Evolutionary conservation across 2,888 invertebrate species (phyloP).

Genomic region (Drosophila engyochracea): DNA sequence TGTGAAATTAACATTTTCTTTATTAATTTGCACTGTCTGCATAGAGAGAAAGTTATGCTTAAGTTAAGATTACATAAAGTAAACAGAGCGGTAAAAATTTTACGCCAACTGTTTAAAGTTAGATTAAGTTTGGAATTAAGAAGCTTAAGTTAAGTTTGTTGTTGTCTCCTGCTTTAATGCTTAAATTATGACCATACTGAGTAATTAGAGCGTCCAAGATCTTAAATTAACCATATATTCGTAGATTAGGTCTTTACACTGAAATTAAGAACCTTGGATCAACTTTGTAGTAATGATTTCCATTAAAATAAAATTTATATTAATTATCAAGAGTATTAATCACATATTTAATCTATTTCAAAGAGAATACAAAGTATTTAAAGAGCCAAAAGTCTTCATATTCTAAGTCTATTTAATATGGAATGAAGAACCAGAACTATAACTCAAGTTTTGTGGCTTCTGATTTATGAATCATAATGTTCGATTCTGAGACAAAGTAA

Average conservation of each 20-base stretch:
- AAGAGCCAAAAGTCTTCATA: too few relatives aligned
- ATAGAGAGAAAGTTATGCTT: neutral
- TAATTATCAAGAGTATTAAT: neutral
- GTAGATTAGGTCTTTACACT: neutral
- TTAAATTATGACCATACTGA: neutral
- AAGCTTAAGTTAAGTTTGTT: neutral
- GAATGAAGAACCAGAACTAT: neutral
- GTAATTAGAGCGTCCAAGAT: neutral
- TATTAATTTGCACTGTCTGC: slow-evolving; percentile 5
- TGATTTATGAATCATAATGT: neutral
- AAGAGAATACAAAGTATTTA: neutral
- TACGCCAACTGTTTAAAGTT: neutral
- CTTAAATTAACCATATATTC: neutral
- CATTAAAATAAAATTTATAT: neutral
- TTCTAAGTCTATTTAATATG: neutral
- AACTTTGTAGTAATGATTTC: neutral
- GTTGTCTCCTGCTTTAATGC: neutral
- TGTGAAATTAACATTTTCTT: slow-evolving; percentile 52
- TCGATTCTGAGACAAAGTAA: neutral
- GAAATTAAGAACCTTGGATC: neutral
- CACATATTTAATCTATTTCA: neutral
- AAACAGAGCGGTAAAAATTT: neutral
- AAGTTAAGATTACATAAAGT: neutral
- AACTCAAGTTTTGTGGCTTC: neutral
- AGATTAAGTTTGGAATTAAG: neutral